Evolutionary conservation across 2,113 vertebrate genomes (phyloP), one percentile per base, ranked within the genome.

Genomic region (Takifugu flavidus): DNA sequence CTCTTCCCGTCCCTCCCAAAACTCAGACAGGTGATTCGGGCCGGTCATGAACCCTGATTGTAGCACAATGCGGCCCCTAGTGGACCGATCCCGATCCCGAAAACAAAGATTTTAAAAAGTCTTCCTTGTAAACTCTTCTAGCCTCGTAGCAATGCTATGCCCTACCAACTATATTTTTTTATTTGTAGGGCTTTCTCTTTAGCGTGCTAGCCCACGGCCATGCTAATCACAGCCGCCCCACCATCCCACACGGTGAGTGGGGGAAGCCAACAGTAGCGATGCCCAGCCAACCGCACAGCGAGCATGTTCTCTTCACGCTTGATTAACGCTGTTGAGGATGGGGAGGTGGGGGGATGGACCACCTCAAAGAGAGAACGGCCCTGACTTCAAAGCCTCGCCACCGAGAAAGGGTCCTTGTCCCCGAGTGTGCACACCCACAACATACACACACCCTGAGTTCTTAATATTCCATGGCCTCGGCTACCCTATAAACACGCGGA

Each of bases 301-400:
- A 87, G 78, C 81, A 62, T 87, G 86, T 86, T 86, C 87, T 76
- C 83, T 77, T 88, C 87, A 89, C 72, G 82, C 82, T 72, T 84
- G 84, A 86, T 89, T 88, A 89, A 45, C 77, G 55, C 79, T 72
- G 82, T 79, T 72, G 74, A 87, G 84, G 71, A 81, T 49, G 56
- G 52, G 75, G 44, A 6, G 45, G 45, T 51, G 56, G 55, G 75
- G 82, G 6, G 78, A 69, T 70, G 74, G 84, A 82, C 84, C 79
- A 85, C 82, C 87, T 86, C 86, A 86, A 88, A 88, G 82, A 83
- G 81, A 79, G 74, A 80, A 66, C 74, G 75, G 81, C 78, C 82
- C 79, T 63, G 66, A 86, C 86, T 87, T 89, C 87, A 89, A 89
- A 88, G 87, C 84, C 66, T 75, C 56, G 29, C 62, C 77, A 80